Evolutionary conservation across 2,797 vertebrate genomes (phyloP), one percentile per base, ranked within the genome.

Genomic region (Sphenodon punctatus): DNA sequence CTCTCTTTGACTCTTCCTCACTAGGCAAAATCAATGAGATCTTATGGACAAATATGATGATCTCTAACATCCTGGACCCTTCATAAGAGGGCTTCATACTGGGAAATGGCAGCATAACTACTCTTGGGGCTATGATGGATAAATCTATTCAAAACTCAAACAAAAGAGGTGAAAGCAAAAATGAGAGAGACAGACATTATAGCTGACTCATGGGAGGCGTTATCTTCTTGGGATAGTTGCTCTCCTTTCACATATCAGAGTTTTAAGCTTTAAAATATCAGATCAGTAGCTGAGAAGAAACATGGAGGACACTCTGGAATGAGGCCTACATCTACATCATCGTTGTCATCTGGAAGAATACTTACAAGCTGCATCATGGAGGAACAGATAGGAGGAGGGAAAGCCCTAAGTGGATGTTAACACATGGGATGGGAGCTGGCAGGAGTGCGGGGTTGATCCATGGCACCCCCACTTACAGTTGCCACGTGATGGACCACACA

Each of bases 181-280:
- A n/a, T n/a, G 49, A 49, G 7, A 3, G 4, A 0, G 1, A 17
- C 11, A 32, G 10, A 11, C 0, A 0, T 7, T 10, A 9, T 10
- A 14, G 13, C 13, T 53, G 27, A 8, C 3, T 4, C 16, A 30
- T 17, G 49, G 39, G 76, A 27, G 23, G 3, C 25, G 8, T 17
- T 1, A 1, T 30, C 27, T n/a, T 48, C 7, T 0, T 2, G 43
- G n/a, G 34, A 25, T 0, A 20, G 36, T 58, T 38, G 9, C 7
- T 8, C 27, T 53, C 53, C 27, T 25, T 34, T 12, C 17, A 43
- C 3, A 22, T 0, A 0, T 58, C 13, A 36, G n/a, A n/a, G n/a
- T n/a, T n/a, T n/a, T n/a, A 2, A 12, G 10, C 13, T 19, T 4
- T 4, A 42, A 19, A 12, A 13, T 14, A 43, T 45, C 5, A 64